These are phyloP conservation scores for Ernsta delagoae DNA, from an alignment of 2,888 invertebrate genomes.

Conservation along the genomic window DNA sequence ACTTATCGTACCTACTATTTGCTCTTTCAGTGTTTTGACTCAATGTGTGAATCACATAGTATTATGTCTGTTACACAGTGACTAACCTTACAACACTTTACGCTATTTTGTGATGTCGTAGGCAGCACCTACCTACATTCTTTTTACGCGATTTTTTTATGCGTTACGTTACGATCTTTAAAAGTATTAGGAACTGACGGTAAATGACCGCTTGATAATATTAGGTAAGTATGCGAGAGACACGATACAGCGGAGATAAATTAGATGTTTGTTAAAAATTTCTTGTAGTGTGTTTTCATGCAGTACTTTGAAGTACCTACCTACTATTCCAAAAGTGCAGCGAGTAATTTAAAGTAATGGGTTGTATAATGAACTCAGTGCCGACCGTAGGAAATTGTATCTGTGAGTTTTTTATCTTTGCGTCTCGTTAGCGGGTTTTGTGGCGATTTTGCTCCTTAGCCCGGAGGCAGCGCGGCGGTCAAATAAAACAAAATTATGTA, in stretches of 20 bases:
- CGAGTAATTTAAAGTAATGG: constrained; percentile 38
- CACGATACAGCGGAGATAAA: too few species aligned
- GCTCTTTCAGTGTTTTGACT: constrained; percentile 71
- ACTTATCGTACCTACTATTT: constrained; percentile 59
- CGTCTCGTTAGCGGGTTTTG: constrained; percentile 75
- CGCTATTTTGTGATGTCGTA: constrained; percentile 46
- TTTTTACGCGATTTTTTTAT: constrained; percentile 26
- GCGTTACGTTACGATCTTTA: constrained; percentile 11
- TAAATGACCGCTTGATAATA: too few species aligned
- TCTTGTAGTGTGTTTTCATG: background rate
- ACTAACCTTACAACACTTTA: constrained; percentile 61
- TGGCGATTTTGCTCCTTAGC: constrained; percentile 63
- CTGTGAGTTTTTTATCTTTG: constrained; percentile 60
- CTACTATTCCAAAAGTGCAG: constrained; percentile 25
- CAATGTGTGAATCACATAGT: constrained; percentile 70
- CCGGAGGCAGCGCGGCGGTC: constrained; percentile 64
- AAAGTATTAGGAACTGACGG: constrained; percentile 6
- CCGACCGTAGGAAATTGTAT: constrained; percentile 57
- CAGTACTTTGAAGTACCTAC: background rate
- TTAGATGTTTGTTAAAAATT: too few species aligned
- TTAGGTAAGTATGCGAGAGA: too few species aligned
- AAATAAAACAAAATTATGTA: constrained; percentile 80
- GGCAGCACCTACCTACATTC: constrained; percentile 40
- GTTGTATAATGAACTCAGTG: constrained; percentile 47
- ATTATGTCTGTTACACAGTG: constrained; percentile 61